Conservation (phyloP, 2,797 vertebrate species). For the Helarctos malayanus region DNA sequence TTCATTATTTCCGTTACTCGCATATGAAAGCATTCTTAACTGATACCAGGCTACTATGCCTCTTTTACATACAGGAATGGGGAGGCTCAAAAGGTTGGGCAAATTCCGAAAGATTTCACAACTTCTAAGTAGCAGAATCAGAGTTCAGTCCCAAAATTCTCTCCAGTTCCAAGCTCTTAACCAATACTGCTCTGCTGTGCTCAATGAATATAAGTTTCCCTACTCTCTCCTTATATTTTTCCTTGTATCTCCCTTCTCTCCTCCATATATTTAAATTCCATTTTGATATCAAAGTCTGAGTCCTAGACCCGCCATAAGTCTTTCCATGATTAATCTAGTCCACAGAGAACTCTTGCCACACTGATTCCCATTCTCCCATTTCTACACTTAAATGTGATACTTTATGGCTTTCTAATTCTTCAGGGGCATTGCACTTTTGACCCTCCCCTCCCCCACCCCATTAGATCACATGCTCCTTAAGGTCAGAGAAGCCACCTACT, state of each 20-base stretch:
- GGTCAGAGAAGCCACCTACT: not conserved
- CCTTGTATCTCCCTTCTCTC: not conserved
- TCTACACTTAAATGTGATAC: not conserved
- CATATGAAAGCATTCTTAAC: not conserved
- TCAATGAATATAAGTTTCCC: rapidly evolving
- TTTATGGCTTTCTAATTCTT: not conserved
- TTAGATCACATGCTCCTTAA: not conserved
- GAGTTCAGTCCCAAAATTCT: not conserved
- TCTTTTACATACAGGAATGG: not conserved
- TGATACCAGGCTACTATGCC: not conserved
- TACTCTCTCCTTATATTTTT: no score
- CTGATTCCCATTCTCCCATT: not conserved
- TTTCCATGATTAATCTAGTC: not conserved
- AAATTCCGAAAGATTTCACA: not conserved
- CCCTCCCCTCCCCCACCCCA: not conserved
- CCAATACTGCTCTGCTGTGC: no score
- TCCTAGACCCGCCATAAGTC: not conserved
- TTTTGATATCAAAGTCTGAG: not conserved
- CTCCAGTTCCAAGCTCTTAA: not conserved
- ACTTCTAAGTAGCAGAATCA: not conserved
- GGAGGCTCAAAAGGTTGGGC: not conserved
- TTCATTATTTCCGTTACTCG: not conserved
- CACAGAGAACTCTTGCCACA: not conserved
- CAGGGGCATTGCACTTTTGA: not conserved
- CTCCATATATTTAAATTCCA: not conserved